phyloP scores from a whole-genome alignment of 2,797 vertebrate species.

The Onychomys leucogaster region DNA sequence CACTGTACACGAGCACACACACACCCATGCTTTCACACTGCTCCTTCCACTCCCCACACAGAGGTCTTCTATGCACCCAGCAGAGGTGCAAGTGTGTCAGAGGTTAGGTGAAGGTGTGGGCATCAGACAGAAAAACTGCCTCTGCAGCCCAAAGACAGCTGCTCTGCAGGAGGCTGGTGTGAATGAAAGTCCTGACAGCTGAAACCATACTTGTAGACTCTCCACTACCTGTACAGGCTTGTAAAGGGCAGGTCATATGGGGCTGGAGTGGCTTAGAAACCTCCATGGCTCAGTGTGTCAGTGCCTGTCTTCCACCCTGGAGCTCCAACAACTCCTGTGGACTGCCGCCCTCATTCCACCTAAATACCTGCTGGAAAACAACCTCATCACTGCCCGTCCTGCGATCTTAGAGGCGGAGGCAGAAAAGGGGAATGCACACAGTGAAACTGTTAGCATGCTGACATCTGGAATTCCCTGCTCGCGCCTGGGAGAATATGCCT shows the following conservation, averaged over 20 bases:
- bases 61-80: neutral
- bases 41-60: neutral
- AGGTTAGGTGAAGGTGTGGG: neutral
- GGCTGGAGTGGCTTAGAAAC: neutral
- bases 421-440: too few species aligned
- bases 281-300: neutral
- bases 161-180: conserved; percentile 28
- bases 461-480: neutral
- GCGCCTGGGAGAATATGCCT: neutral
- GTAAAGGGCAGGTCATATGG: too few species aligned
- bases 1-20: neutral
- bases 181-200: conserved; percentile 10
- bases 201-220: conserved; percentile 42
- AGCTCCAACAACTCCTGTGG: neutral
- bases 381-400: too few species aligned
- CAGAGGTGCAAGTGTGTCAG: too few species aligned
- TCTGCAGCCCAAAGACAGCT: neutral
- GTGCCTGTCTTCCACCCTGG: neutral
- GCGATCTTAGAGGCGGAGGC: neutral
- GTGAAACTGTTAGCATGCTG: neutral
- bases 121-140: accelerated
- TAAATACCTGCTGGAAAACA: neutral
- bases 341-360: too few species aligned
- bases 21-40: neutral
- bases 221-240: neutral